These are phyloP conservation scores for Brachionichthys hirsutus DNA, from an alignment of 2,113 vertebrate genomes.

Conservation along the genomic window DNA sequence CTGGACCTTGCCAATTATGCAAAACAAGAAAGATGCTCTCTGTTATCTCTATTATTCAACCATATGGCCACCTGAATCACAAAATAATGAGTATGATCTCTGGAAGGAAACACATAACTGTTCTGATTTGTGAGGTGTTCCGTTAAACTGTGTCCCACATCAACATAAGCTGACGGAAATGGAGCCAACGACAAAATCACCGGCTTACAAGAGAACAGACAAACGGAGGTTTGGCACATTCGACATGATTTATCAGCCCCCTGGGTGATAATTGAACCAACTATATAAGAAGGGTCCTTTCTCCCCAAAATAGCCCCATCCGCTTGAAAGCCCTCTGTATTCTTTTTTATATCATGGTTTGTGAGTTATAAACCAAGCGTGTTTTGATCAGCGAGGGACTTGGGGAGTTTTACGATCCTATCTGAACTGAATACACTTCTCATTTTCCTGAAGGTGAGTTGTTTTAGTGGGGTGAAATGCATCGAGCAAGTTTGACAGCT, in stretches of 20 bases:
- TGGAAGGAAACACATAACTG: slow-evolving; percentile 11
- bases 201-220: slow-evolving; percentile 26
- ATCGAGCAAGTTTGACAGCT: background rate
- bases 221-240: slow-evolving; percentile 14
- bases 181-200: slow-evolving; percentile 45
- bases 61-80: slow-evolving; percentile 4
- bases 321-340: slow-evolving; percentile 7
- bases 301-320: slow-evolving; percentile 10
- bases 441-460: slow-evolving; percentile 27
- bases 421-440: slow-evolving; percentile 24
- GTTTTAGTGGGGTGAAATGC: slow-evolving; percentile 22
- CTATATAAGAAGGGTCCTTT: slow-evolving; percentile 31
- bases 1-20: no score
- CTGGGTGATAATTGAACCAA: slow-evolving; percentile 31
- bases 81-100: slow-evolving; percentile 17
- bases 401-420: slow-evolving; percentile 17
- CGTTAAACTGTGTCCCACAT: slow-evolving; percentile 33
- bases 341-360: slow-evolving; percentile 17
- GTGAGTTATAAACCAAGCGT: slow-evolving; percentile 31
- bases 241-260: slow-evolving; percentile 37
- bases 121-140: slow-evolving; percentile 32
- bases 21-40: no score
- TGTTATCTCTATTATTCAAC: slow-evolving; percentile 1
- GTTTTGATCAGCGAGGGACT: slow-evolving; percentile 16
- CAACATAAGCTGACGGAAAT: slow-evolving; percentile 34